These are phyloP conservation scores for Chaenocephalus aceratus DNA, from an alignment of 2,113 vertebrate species.

Conservation along the genomic window DNA sequence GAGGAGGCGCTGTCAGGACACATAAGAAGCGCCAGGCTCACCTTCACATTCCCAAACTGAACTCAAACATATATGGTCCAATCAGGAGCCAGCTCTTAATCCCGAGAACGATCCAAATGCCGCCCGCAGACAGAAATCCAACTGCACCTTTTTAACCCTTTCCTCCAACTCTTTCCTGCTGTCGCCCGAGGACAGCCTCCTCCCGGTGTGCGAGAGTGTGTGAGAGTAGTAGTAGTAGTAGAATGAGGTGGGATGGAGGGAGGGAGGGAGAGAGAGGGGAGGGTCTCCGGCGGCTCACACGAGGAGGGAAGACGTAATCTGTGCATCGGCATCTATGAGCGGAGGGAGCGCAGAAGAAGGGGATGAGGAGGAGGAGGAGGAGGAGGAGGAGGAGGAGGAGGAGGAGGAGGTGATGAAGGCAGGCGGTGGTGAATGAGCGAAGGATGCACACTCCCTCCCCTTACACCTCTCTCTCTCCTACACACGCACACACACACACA, in stretches of 20 bases:
- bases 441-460: conserved; percentile 67
- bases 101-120: conserved; percentile 21
- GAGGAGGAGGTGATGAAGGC: conserved; percentile 57
- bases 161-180: conserved; percentile 24
- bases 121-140: conserved; percentile 42
- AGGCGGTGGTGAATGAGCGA: conserved; percentile 71
- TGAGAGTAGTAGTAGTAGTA: conserved; percentile 2
- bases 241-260: conserved; percentile 42
- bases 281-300: conserved; percentile 61
- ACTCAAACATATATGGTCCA: conserved; percentile 29
- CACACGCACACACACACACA: conserved; percentile 38
- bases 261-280: conserved; percentile 36
- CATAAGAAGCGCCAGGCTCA: conserved; percentile 30
- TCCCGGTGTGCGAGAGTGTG: conserved; percentile 11
- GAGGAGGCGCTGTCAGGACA: background rate
- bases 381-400: conserved; percentile 47
- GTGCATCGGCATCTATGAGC: conserved; percentile 41
- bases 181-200: conserved; percentile 47
- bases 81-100: conserved; percentile 1
- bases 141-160: conserved; percentile 60
- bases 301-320: conserved; percentile 53
- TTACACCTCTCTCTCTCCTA: conserved; percentile 36
- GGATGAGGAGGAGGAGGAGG: conserved; percentile 49
- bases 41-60: conserved; percentile 51
- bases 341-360: conserved; percentile 60